Conservation (phyloP, 2,113 vertebrate genomes). For the Camelus dromedarius region DNA sequence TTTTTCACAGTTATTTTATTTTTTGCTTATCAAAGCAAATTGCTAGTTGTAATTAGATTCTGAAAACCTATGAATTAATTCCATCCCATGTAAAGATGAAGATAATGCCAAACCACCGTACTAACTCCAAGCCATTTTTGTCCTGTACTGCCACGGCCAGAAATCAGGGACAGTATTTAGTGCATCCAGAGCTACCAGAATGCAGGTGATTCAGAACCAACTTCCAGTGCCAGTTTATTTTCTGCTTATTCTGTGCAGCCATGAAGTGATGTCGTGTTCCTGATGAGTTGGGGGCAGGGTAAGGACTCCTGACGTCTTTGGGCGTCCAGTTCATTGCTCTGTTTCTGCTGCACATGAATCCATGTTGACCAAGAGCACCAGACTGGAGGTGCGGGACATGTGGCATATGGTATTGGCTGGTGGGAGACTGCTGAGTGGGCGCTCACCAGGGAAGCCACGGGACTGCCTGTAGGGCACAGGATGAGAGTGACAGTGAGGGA, state of each 20-base stretch:
- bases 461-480: background rate
- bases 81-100: no score
- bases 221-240: background rate
- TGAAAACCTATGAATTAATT: background rate
- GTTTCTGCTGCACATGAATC: fast-evolving
- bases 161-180: background rate
- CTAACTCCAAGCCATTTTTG: background rate
- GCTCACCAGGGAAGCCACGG: fast-evolving
- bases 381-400: background rate
- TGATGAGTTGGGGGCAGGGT: background rate
- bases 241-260: background rate
- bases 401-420: background rate
- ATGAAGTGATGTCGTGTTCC: no score
- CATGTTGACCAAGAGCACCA: fast-evolving
- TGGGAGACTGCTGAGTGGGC: no score
- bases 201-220: background rate
- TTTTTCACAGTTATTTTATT: background rate
- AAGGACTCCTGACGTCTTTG: fast-evolving
- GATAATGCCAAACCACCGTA: no score
- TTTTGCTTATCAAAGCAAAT: background rate
- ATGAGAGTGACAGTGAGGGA: background rate
- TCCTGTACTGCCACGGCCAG: fast-evolving
- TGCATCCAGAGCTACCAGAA: background rate
- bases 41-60: background rate
- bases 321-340: background rate